Percentiles rank a stretch among this genome's conserved stretches.
phyloP scores from a whole-genome alignment of 2,888 invertebrate species.

The Eudemis profundana region DNA sequence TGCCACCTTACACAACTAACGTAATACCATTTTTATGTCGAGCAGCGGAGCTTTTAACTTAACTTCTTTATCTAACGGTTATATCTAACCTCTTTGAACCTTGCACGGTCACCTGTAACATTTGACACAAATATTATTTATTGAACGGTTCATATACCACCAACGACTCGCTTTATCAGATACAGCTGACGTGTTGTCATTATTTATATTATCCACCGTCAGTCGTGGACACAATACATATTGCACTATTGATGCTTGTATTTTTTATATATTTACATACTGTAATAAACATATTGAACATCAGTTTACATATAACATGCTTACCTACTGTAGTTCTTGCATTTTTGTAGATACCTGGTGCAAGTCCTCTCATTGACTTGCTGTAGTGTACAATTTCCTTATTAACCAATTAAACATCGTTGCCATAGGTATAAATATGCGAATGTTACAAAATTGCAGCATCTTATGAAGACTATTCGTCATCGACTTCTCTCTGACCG shows the following conservation, averaged over 20 bases:
- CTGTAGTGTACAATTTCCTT: constrained; percentile 55
- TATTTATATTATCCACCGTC: constrained; percentile 24
- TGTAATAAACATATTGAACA: constrained; percentile 1
- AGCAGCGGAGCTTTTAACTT: background rate
- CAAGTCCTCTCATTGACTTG: constrained; percentile 27
- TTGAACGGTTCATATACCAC: constrained; percentile 29
- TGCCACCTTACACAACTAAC: constrained; percentile 51
- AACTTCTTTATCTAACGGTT: constrained; percentile 31
- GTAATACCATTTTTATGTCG: background rate
- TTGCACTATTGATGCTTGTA: constrained; percentile 31
- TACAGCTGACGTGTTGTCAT: constrained; percentile 21
- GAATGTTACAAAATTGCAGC: constrained; percentile 87
- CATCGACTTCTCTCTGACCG: constrained; percentile 89
- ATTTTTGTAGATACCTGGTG: constrained; percentile 29
- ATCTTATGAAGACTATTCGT: constrained; percentile 90
- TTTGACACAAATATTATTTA: constrained; percentile 31
- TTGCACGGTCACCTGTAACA: constrained; percentile 33
- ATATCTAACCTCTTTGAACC: constrained; percentile 28
- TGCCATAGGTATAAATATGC: constrained; percentile 84
- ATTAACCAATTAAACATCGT: constrained; percentile 78
- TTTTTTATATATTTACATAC: background rate
- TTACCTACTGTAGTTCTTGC: background rate
- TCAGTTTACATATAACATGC: constrained; percentile 12
- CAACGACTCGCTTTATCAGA: constrained; percentile 32
- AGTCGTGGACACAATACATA: constrained; percentile 31